phyloP scores from a whole-genome alignment of 2,888 invertebrate genomes.

The Dasysyrphus albostriatus region DNA sequence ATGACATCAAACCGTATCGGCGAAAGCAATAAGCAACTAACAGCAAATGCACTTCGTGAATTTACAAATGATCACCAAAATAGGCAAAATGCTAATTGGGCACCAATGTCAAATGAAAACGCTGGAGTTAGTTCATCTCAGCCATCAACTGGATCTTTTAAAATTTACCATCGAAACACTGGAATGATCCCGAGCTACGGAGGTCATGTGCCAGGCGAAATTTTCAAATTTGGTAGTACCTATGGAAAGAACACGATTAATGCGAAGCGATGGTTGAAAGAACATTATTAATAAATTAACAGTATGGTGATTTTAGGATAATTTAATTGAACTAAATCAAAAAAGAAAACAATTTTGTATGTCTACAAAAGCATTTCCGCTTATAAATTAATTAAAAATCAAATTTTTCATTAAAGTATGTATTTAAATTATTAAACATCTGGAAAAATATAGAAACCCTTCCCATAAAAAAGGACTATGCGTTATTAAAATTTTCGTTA shows the following conservation, averaged over 20 bases:
- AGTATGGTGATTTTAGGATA: too few relatives aligned
- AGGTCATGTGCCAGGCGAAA: constrained; percentile 90
- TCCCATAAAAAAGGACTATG: too few relatives aligned
- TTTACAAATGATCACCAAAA: constrained; percentile 90
- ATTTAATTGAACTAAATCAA: too few relatives aligned
- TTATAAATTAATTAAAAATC: neutral
- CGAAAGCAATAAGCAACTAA: constrained; percentile 85
- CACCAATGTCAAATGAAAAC: constrained; percentile 84
- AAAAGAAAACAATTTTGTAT: too few relatives aligned
- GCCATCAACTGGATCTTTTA: constrained; percentile 81
- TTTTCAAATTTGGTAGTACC: constrained; percentile 90
- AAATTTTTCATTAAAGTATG: too few relatives aligned
- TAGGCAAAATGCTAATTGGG: constrained; percentile 89
- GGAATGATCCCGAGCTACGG: constrained; percentile 91
- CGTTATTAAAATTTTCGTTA: too few relatives aligned
- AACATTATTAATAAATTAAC: constrained; percentile 77
- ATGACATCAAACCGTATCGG: constrained; percentile 81
- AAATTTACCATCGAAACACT: constrained; percentile 90
- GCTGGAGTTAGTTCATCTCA: constrained; percentile 79
- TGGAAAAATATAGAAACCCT: too few relatives aligned
- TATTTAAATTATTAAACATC: too few relatives aligned
- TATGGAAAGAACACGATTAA: constrained; percentile 90
- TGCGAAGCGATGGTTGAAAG: constrained; percentile 90
- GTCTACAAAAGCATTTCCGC: too few relatives aligned
- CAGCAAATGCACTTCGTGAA: constrained; percentile 89